Base-by-base conservation (phyloP, 2,888 invertebrate species). In the Phoenoteleia sp. region DNA sequence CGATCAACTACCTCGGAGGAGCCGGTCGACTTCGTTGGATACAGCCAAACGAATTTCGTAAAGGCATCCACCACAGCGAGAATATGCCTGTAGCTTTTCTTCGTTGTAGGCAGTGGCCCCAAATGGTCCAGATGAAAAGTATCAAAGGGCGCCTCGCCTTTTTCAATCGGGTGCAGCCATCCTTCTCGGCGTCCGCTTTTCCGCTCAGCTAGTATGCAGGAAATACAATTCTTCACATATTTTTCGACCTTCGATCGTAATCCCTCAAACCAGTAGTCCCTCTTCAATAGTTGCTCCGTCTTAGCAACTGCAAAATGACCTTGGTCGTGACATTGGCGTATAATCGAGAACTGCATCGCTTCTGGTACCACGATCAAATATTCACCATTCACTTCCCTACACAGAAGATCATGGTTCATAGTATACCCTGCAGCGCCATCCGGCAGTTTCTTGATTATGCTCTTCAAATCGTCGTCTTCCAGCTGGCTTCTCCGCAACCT, bases 161-260 rank as follows among this genome's bases (percentile, higher is more conserved):
- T n/a, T n/a, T n/a, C 81, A 2, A 88, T 81, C 0, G 75, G 17
- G 19, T 60, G 23, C 0, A 88, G 27, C 1, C 80, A 67, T 0
- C 86, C 87, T n/a, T 87, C 83, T 13, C 49, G 64, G 23, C 81
- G 84, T 2, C 86, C 81, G n/a, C 76, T 60, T 39, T 87, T 86
- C 45, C 62, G 76, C n/a, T 85, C 85, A 0, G 80, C 79, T 7
- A 88, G 15, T 19, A 87, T 87, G 25, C 79, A 88, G 7, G 80
- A 60, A 29, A 54, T 29, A 29, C 54, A 54, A 17, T 15, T 54
- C 17, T 15, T 27, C 11, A 54, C 54, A 29, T 29, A 54, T 9
- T 54, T 54, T 29, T 29, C 54, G 7, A 54, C 11, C 29, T 54
- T 54, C 7, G 6, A 0, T 4, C 58, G 74, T 49, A 85, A 39